Conservation (phyloP, 2,113 vertebrate genomes). For the Mugil cephalus region DNA sequence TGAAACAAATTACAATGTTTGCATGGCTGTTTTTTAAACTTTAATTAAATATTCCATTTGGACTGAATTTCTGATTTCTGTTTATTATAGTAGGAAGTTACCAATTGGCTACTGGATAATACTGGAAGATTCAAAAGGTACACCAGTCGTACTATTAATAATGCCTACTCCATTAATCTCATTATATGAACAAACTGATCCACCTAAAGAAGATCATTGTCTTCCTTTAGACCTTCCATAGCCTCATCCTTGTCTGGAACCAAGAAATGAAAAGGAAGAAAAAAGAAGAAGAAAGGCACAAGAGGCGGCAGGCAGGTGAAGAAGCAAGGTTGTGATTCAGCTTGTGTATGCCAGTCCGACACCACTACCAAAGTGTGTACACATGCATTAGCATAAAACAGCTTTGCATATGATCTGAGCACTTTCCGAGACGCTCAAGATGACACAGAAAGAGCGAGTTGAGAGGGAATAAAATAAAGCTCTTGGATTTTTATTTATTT, state of each 20-base stretch:
- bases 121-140: no score
- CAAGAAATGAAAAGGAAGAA: slow-evolving; percentile 5
- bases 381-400: slow-evolving; percentile 77
- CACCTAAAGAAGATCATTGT: slow-evolving; percentile 4
- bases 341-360: slow-evolving; percentile 59
- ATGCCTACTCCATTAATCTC: not conserved
- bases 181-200: slow-evolving; percentile 11
- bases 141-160: not conserved
- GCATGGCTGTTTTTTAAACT: no score
- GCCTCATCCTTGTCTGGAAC: slow-evolving; percentile 26
- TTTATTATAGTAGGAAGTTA: no score
- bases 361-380: slow-evolving; percentile 61
- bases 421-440: slow-evolving; percentile 54
- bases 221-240: slow-evolving; percentile 1
- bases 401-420: slow-evolving; percentile 77
- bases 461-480: slow-evolving; percentile 66
- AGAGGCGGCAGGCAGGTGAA: slow-evolving; percentile 55
- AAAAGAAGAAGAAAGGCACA: slow-evolving; percentile 13
- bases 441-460: slow-evolving; percentile 47
- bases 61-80: no score
- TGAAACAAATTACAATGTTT: no score
- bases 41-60: no score
- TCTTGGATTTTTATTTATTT: slow-evolving; percentile 33
- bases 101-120: not conserved
- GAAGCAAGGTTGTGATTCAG: slow-evolving; percentile 62